Percentiles rank a stretch among this genome's conserved stretches.
phyloP scores from a whole-genome alignment of 1,140 invertebrate species.

The Achatina immaculata region DNA sequence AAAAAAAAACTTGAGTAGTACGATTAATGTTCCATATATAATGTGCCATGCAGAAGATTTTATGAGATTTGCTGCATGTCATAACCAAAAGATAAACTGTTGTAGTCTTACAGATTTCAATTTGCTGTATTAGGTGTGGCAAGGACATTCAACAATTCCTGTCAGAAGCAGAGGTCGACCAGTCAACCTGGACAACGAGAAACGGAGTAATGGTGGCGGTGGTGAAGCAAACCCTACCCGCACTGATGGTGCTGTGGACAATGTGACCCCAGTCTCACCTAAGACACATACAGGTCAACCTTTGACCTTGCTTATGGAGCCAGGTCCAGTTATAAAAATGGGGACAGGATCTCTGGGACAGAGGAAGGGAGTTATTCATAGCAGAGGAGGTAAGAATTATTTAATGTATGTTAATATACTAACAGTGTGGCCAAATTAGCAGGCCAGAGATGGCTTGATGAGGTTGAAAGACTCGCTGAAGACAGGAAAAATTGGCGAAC shows the following conservation, averaged over 20 bases:
- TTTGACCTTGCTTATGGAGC: conserved; percentile 31
- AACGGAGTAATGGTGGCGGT: not conserved
- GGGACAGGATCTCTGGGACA: conserved; percentile 37
- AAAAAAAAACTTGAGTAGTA: too few species aligned
- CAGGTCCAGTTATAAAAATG: conserved; percentile 46
- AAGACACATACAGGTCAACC: not conserved
- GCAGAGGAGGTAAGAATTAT: too few species aligned
- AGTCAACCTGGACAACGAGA: conserved; percentile 16
- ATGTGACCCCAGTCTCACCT: conserved; percentile 1
- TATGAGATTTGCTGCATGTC: too few species aligned
- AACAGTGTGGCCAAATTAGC: not conserved
- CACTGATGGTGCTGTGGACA: conserved; percentile 23
- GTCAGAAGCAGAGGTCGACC: not conserved
- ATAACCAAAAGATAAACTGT: not conserved
- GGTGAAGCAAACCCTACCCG: not conserved
- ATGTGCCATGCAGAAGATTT: too few species aligned
- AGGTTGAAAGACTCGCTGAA: too few species aligned
- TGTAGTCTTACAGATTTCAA: not conserved
- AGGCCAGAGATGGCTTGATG: too few species aligned
- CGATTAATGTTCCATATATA: too few species aligned
- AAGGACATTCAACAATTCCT: conserved; percentile 26
- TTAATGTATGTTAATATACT: too few species aligned
- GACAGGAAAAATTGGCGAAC: too few species aligned
- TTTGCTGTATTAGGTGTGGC: conserved; percentile 6
- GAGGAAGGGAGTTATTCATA: conserved; percentile 15